Evolutionary conservation across 1,140 invertebrate species (phyloP).

Genomic region (Drosophila nigromelanica): DNA sequence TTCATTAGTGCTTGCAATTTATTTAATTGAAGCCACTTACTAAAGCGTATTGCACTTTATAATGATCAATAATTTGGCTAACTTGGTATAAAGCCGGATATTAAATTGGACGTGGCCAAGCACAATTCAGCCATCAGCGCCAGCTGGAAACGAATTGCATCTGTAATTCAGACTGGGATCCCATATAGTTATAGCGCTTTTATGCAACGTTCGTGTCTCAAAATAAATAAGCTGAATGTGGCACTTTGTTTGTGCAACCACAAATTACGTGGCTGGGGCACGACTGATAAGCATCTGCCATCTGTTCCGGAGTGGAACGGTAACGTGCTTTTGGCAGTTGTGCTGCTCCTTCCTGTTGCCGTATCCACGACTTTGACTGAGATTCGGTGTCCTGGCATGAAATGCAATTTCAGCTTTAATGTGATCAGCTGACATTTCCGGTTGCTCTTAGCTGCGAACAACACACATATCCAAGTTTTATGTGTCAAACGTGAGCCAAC

Average conservation of each 20-base stretch:
- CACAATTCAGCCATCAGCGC: slow-evolving; percentile 2
- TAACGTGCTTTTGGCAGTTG: too few relatives aligned
- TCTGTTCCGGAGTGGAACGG: too few relatives aligned
- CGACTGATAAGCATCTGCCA: slow-evolving; percentile 52
- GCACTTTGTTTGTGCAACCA: slow-evolving; percentile 67
- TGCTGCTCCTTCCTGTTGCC: neutral
- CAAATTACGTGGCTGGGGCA: slow-evolving; percentile 64
- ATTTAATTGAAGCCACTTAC: too few relatives aligned
- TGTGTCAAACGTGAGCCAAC: slow-evolving; percentile 21
- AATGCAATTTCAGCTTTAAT: slow-evolving; percentile 75
- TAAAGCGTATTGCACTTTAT: too few relatives aligned
- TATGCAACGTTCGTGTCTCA: slow-evolving; percentile 21
- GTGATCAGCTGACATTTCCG: slow-evolving; percentile 74
- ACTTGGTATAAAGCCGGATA: too few relatives aligned
- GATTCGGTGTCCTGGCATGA: slow-evolving; percentile 29
- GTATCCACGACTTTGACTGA: neutral
- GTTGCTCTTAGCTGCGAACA: slow-evolving; percentile 28
- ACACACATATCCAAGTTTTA: slow-evolving; percentile 31
- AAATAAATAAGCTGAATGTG: slow-evolving; percentile 77
- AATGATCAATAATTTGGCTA: too few relatives aligned
- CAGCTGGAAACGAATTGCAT: slow-evolving; percentile 54
- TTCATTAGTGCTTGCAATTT: too few relatives aligned
- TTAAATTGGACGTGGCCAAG: slow-evolving; percentile 9
- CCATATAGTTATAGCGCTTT: slow-evolving; percentile 49
- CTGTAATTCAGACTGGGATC: slow-evolving; percentile 49